phyloP scores from a whole-genome alignment of 2,797 vertebrate genomes.

The Buphagus erythrorhynchus region DNA sequence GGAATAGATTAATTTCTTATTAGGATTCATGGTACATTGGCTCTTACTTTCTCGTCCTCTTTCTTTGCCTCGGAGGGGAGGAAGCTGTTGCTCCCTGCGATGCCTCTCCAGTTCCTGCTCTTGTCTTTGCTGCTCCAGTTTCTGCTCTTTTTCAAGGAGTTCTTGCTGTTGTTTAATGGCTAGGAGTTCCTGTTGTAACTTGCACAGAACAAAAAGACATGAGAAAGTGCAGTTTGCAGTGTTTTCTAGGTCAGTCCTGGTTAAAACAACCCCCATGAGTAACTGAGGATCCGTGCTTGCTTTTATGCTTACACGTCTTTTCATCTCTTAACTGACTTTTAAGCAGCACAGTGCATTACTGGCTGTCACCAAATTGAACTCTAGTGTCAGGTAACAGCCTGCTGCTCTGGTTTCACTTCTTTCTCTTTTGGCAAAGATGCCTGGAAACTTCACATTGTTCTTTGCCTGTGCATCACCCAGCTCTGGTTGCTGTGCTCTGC shows the following conservation, averaged over 20 bases:
- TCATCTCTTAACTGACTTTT: not conserved
- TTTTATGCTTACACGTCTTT: not conserved
- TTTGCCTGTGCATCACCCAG: not conserved
- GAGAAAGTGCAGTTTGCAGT: conserved; percentile 71
- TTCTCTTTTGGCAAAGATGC: not conserved
- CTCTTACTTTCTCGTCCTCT: conserved; percentile 95
- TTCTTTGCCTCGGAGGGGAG: conserved; percentile 91
- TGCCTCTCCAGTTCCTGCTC: conserved; percentile 95
- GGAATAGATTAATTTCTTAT: conserved; percentile 22
- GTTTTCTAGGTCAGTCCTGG: conserved; percentile 36
- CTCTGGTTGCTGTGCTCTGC: not conserved
- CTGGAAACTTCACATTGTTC: not conserved
- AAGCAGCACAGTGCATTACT: not conserved
- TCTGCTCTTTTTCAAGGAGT: conserved; percentile 94
- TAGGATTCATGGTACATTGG: conserved; percentile 27
- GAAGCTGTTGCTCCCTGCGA: conserved; percentile 90
- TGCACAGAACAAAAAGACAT: conserved; percentile 81
- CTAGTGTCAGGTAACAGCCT: not conserved
- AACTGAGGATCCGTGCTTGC: not conserved
- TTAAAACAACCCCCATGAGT: not conserved
- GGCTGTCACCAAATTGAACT: not conserved
- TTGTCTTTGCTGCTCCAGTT: conserved; percentile 94
- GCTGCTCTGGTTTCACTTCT: not conserved
- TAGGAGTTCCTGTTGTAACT: conserved; percentile 99
- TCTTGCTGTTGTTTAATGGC: conserved; percentile 98